phyloP scores from a whole-genome alignment of 2,113 vertebrate species.

The Montifringilla adamsi region DNA sequence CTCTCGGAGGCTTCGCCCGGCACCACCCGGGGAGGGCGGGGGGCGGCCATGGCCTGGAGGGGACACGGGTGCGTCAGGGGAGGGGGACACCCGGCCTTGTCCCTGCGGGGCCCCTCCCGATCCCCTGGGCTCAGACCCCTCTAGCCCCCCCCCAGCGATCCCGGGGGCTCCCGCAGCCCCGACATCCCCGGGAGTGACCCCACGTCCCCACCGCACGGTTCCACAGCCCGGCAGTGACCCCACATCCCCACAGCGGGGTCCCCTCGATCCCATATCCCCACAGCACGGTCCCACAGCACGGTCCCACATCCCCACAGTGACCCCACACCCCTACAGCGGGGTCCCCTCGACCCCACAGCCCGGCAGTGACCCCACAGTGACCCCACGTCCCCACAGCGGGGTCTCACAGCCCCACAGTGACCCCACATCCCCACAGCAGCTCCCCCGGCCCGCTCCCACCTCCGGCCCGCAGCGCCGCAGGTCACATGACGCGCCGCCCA shows the following conservation, averaged over 20 bases:
- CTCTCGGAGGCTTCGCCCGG: neutral
- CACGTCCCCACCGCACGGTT: too few relatives aligned
- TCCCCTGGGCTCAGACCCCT: rapidly evolving
- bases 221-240: too few relatives aligned
- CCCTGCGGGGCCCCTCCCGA: neutral
- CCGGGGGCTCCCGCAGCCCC: neutral
- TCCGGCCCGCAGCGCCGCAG: neutral
- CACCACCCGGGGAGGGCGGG: neutral
- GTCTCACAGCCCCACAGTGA: too few relatives aligned
- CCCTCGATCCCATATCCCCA: too few relatives aligned
- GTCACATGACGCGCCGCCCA: neutral
- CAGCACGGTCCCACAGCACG: too few relatives aligned
- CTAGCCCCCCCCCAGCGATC: rapidly evolving
- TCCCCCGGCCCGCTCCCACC: neutral
- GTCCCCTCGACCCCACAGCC: neutral
- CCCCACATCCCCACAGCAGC: neutral
- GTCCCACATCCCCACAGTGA: too few relatives aligned
- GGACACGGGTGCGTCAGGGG: neutral
- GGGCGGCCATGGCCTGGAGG: neutral
- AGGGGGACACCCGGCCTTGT: neutral
- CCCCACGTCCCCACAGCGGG: neutral
- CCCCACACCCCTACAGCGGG: too few relatives aligned
- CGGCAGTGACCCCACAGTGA: neutral
- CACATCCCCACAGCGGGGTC: too few relatives aligned
- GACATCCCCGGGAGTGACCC: too few relatives aligned